Evolutionary conservation across 1,140 invertebrate species (phyloP).

Genomic region (Procambarus clarkii): DNA sequence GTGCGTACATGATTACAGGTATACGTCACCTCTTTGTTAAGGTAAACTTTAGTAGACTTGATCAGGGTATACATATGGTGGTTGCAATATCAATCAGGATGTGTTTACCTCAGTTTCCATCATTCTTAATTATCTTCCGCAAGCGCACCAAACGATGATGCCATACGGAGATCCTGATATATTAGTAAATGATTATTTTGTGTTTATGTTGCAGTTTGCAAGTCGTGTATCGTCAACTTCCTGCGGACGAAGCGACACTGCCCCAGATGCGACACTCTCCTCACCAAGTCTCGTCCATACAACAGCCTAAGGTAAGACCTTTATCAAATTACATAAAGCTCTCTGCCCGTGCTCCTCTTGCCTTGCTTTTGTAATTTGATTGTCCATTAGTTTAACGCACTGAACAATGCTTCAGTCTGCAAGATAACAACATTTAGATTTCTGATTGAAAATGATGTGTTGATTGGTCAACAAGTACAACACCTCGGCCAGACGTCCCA

Average conservation of each 20-base stretch:
- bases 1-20: no score
- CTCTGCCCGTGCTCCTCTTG: no score
- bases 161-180: neutral
- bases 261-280: constrained; percentile 88
- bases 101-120: neutral
- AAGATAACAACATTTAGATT: neutral
- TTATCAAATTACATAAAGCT: no score
- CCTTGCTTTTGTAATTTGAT: no score
- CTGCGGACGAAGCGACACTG: constrained; percentile 87
- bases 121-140: neutral
- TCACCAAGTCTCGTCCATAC: constrained; percentile 89
- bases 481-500: neutral
- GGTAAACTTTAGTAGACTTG: neutral
- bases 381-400: no score
- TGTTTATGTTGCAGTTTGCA: constrained; percentile 83
- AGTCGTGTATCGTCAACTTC: constrained; percentile 92
- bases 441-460: neutral
- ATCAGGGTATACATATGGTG: neutral
- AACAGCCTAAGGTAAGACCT: constrained; percentile 77
- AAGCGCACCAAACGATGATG: neutral
- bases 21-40: neutral
- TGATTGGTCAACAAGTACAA: neutral
- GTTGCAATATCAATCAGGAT: neutral
- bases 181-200: neutral
- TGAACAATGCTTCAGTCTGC: neutral